A percentile compares a stretch with the other conserved stretches of the same genome.
phyloP scores from a whole-genome alignment of 2,797 vertebrate genomes.

The Cossypha heuglini region DNA sequence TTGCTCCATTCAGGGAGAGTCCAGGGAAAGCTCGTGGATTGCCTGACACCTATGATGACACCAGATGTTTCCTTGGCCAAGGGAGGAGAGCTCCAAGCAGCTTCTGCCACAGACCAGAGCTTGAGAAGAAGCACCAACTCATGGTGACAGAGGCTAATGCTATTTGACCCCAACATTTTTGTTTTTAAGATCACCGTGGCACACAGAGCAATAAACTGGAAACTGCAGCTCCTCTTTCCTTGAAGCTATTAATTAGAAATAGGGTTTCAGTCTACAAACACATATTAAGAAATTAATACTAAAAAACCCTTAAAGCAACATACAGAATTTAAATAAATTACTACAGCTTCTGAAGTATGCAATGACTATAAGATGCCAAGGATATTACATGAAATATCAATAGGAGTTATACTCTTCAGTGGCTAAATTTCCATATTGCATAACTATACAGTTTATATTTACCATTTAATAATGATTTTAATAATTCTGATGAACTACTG shows the following conservation, averaged over 20 bases:
- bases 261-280: not conserved
- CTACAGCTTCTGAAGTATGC: not conserved
- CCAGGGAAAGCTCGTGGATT: not conserved
- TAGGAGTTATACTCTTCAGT: not conserved
- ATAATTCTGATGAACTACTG: not conserved
- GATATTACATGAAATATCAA: not conserved
- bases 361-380: not conserved
- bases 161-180: not conserved
- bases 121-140: not conserved
- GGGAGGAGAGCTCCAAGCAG: not conserved
- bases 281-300: not conserved
- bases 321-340: not conserved
- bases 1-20: not conserved
- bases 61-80: not conserved
- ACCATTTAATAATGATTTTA: not conserved
- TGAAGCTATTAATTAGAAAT: not conserved
- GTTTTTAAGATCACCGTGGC: not conserved
- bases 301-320: constrained; percentile 17
- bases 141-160: not conserved
- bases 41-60: not conserved
- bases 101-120: not conserved
- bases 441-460: not conserved
- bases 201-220: not conserved
- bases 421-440: not conserved
- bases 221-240: not conserved